Evolutionary conservation across 2,113 vertebrate species (phyloP).

Genomic region (Hemibagrus wyckioides): DNA sequence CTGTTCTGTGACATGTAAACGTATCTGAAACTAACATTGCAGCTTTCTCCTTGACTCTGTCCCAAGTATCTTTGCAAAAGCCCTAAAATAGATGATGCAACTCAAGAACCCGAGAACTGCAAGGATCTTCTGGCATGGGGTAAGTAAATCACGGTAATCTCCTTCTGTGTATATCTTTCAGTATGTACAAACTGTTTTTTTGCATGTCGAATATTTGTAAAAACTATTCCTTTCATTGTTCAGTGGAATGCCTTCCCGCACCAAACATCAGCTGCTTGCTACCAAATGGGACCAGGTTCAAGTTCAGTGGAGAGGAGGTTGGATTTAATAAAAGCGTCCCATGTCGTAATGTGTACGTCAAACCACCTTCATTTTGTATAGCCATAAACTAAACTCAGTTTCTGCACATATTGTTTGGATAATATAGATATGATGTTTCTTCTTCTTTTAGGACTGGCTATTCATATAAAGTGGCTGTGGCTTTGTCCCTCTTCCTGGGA

Average conservation of each 20-base stretch:
- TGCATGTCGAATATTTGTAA: not conserved
- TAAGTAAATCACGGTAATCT: constrained; percentile 66
- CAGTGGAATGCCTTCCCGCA: constrained; percentile 90
- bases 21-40: not conserved
- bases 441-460: constrained; percentile 85
- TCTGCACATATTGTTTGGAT: not conserved
- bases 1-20: not conserved
- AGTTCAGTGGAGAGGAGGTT: constrained; percentile 84
- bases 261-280: constrained; percentile 90
- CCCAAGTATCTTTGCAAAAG: constrained; percentile 84
- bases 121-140: constrained; percentile 84
- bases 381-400: not conserved
- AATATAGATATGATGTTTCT: constrained; percentile 18
- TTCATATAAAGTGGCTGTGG: constrained; percentile 96
- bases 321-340: constrained; percentile 86
- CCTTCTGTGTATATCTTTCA: not conserved
- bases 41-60: constrained; percentile 79
- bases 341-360: constrained; percentile 94
- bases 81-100: constrained; percentile 88
- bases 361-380: not conserved
- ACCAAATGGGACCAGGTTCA: constrained; percentile 80
- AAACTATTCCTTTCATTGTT: constrained; percentile 36
- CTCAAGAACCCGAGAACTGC: constrained; percentile 93
- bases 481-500: constrained; percentile 94
- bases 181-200: not conserved